Conservation (phyloP, 2,797 vertebrate species). For the Sebastes melanostomus region DNA sequence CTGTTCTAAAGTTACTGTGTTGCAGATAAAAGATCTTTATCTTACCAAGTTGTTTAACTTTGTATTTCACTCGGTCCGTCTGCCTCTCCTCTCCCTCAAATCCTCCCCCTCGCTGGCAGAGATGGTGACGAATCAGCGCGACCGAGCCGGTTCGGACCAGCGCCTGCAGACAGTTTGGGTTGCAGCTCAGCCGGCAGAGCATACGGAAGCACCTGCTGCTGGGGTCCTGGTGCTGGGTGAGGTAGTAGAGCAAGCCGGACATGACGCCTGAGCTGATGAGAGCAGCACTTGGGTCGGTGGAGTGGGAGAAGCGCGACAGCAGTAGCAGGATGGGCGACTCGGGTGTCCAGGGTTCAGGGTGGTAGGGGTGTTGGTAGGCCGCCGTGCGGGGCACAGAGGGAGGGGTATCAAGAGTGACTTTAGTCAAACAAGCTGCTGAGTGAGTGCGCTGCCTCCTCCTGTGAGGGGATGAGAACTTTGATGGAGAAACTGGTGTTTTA, state of each 20-base stretch:
- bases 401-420: conserved; percentile 69
- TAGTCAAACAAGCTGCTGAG: conserved; percentile 41
- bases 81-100: conserved; percentile 46
- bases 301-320: conserved; percentile 89
- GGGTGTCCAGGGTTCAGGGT: conserved; percentile 86
- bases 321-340: conserved; percentile 90
- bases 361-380: conserved; percentile 81
- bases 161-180: conserved; percentile 90
- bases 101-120: conserved; percentile 75
- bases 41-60: conserved; percentile 87
- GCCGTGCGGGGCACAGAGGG: conserved; percentile 50
- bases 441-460: conserved; percentile 60
- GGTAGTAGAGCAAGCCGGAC: conserved; percentile 85
- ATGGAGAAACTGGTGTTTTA: conserved; percentile 67
- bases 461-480: conserved; percentile 79
- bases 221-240: conserved; percentile 85
- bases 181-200: conserved; percentile 88
- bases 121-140: conserved; percentile 81
- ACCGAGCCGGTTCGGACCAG: conserved; percentile 86
- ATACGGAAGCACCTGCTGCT: conserved; percentile 87
- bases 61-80: conserved; percentile 65
- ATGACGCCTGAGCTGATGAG: conserved; percentile 76
- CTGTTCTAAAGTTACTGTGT: neutral
- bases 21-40: neutral
- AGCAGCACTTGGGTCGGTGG: conserved; percentile 82